Conservation (phyloP, 2,797 vertebrate species). For the Prionace glauca region DNA sequence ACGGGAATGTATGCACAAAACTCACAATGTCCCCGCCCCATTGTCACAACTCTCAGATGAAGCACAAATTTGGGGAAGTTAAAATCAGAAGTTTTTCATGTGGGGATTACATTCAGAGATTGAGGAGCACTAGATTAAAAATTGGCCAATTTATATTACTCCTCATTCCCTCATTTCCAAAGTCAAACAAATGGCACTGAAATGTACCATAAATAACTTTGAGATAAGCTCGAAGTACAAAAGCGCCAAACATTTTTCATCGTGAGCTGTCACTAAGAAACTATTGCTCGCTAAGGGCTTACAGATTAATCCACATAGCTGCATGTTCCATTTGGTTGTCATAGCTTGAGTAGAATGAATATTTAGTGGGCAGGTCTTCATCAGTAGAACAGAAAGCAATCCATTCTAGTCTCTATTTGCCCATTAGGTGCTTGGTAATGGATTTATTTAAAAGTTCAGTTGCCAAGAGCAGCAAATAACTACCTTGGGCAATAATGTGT, state of each 20-base stretch:
- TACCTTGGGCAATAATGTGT: neutral
- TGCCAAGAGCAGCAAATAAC: neutral
- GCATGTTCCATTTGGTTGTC: neutral
- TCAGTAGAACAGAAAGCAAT: neutral
- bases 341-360: neutral
- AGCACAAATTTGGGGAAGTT: neutral
- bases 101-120: neutral
- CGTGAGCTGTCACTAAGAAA: neutral
- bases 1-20: neutral
- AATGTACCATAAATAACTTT: neutral
- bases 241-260: neutral
- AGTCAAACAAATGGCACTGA: neutral
- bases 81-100: neutral
- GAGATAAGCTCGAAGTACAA: neutral
- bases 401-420: neutral
- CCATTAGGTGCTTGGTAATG: neutral
- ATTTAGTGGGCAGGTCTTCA: neutral
- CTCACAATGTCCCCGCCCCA: neutral
- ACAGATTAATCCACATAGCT: neutral
- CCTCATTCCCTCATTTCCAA: neutral
- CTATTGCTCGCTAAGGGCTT: neutral
- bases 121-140: neutral
- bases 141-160: neutral
- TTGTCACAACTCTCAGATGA: neutral
- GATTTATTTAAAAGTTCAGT: neutral